A percentile compares a stretch with the other conserved stretches of the same genome.
Conservation (phyloP, 2,797 vertebrate genomes). For the Oryzias sinensis region DNA sequence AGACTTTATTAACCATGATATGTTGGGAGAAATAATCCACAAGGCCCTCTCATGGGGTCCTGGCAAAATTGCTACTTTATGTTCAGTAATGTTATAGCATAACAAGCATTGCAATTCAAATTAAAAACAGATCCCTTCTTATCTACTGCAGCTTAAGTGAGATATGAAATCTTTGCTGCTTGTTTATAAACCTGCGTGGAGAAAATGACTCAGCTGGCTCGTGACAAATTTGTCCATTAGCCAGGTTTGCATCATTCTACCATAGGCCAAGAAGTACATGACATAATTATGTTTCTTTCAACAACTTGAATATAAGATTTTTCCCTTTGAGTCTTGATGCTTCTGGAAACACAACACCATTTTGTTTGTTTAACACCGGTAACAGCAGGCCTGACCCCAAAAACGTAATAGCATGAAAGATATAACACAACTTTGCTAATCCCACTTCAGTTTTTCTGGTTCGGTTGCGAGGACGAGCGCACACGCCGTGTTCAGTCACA, state of each 20-base stretch:
- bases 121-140: constrained; percentile 7
- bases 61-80: not conserved
- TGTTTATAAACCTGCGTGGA: constrained; percentile 33
- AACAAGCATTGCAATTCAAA: not conserved
- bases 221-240: constrained; percentile 32
- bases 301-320: not conserved
- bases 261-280: constrained; percentile 25
- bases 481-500: constrained; percentile 6
- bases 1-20: not conserved
- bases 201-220: constrained; percentile 34
- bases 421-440: constrained; percentile 1
- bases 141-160: constrained; percentile 7
- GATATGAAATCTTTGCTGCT: constrained; percentile 23
- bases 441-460: not conserved
- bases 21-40: not conserved
- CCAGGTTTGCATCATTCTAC: constrained; percentile 43
- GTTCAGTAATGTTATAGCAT: not conserved
- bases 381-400: not conserved
- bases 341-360: not conserved
- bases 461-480: not conserved
- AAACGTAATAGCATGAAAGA: not conserved
- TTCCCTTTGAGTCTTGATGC: not conserved
- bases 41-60: not conserved
- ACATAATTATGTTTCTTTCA: constrained; percentile 21
- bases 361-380: constrained; percentile 1